phyloP scores from a whole-genome alignment of 1,140 invertebrate species.

The Glomeris maerens region DNA sequence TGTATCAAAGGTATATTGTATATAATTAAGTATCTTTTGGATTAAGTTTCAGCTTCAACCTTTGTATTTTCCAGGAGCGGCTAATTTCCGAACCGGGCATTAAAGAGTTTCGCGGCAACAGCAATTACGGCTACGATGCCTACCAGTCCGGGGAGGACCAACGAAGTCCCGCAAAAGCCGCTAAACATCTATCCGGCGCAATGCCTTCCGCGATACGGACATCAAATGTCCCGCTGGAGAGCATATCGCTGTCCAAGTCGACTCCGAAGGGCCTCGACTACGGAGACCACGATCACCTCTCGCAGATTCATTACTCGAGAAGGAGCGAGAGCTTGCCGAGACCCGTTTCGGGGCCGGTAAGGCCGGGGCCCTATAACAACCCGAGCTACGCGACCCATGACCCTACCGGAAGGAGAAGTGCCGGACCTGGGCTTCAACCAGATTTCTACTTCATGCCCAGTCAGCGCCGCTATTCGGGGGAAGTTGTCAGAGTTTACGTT shows the following conservation, averaged over 20 bases:
- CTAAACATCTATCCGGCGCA: too few species aligned
- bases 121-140: constrained; percentile 73
- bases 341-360: constrained; percentile 9
- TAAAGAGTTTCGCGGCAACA: constrained; percentile 72
- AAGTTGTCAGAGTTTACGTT: constrained; percentile 79
- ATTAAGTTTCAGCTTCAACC: neutral
- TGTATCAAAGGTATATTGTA: constrained; percentile 6
- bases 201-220: too few species aligned
- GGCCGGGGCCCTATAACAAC: constrained; percentile 10
- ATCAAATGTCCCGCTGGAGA: too few species aligned
- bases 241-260: too few species aligned
- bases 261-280: constrained; percentile 21
- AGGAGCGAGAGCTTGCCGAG: constrained; percentile 19
- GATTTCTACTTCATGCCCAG: constrained; percentile 94
- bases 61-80: constrained; percentile 49
- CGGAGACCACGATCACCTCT: too few species aligned
- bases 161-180: constrained; percentile 40
- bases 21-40: neutral
- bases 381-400: constrained; percentile 38
- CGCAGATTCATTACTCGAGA: constrained; percentile 6
- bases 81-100: constrained; percentile 64
- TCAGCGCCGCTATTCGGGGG: constrained; percentile 79
- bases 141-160: too few species aligned
- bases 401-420: constrained; percentile 18
- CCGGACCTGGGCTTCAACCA: constrained; percentile 40